phyloP scores from a whole-genome alignment of 2,113 vertebrate species.

The Ctenodactylus gundi region DNA sequence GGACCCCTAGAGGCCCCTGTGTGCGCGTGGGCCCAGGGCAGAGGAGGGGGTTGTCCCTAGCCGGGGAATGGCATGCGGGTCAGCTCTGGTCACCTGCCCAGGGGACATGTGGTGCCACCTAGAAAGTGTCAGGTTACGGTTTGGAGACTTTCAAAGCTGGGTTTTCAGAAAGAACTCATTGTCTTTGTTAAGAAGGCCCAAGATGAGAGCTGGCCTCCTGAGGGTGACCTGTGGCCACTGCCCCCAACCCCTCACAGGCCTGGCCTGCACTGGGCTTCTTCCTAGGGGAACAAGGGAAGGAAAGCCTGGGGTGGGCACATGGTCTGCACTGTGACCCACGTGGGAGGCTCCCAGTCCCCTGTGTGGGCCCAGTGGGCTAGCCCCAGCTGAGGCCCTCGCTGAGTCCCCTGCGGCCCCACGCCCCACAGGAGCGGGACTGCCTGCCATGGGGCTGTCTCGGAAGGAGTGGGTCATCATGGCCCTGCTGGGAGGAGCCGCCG shows the following conservation, averaged over 20 bases:
- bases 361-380: not conserved
- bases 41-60: too few species aligned
- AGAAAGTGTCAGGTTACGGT: not conserved
- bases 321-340: not conserved
- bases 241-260: not conserved
- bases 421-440: not conserved
- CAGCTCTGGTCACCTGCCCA: not conserved
- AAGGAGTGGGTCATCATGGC: not conserved
- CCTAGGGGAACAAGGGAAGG: not conserved
- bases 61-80: not conserved
- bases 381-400: too few species aligned
- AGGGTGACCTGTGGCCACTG: too few species aligned
- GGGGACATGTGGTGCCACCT: not conserved
- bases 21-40: too few species aligned
- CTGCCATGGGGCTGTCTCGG: slow-evolving; percentile 22
- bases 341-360: accelerated
- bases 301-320: accelerated
- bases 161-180: not conserved
- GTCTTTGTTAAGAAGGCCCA: not conserved
- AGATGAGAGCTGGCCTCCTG: too few species aligned
- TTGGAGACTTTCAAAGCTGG: not conserved
- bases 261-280: not conserved
- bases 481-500: not conserved
- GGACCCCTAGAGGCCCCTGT: not conserved
- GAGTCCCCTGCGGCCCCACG: accelerated